phyloP scores from a whole-genome alignment of 1,140 invertebrate species.

The Sycophila sp. region DNA sequence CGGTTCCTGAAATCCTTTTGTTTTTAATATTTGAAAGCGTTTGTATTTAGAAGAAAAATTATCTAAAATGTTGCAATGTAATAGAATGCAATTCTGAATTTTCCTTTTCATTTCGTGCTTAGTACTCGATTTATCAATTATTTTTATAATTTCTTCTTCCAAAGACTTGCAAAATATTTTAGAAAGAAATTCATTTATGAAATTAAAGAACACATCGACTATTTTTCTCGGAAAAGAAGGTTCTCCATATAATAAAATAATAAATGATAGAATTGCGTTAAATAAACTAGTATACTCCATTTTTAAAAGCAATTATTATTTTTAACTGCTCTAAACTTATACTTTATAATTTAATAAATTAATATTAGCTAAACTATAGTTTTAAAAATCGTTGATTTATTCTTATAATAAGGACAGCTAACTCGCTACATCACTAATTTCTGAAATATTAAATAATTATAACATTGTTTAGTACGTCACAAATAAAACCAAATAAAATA shows the following conservation, averaged over 20 bases:
- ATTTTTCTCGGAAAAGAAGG: not conserved
- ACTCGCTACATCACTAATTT: no score
- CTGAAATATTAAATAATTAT: no score
- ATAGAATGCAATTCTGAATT: not conserved
- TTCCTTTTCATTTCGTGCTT: not conserved
- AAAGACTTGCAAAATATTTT: not conserved
- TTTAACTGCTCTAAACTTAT: not conserved
- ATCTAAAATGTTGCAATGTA: constrained; percentile 1
- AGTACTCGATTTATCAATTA: not conserved
- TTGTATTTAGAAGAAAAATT: constrained; percentile 17
- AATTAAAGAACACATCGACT: constrained; percentile 1
- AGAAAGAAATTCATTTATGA: constrained; percentile 6
- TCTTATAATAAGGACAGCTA: no score
- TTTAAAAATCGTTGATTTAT: no score
- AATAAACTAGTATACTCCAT: not conserved
- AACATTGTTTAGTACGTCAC: no score
- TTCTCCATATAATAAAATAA: constrained; percentile 26
- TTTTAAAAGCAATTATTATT: not conserved
- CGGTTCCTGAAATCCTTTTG: constrained; percentile 1
- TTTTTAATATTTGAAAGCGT: constrained; percentile 5
- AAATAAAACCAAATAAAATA: not conserved
- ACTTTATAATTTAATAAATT: not conserved
- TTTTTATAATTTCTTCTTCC: not conserved
- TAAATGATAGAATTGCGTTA: constrained; percentile 18
- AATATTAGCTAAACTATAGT: not conserved